These are phyloP conservation scores for Apamea crenata DNA, from an alignment of 2,888 invertebrate genomes.

Conservation along the genomic window DNA sequence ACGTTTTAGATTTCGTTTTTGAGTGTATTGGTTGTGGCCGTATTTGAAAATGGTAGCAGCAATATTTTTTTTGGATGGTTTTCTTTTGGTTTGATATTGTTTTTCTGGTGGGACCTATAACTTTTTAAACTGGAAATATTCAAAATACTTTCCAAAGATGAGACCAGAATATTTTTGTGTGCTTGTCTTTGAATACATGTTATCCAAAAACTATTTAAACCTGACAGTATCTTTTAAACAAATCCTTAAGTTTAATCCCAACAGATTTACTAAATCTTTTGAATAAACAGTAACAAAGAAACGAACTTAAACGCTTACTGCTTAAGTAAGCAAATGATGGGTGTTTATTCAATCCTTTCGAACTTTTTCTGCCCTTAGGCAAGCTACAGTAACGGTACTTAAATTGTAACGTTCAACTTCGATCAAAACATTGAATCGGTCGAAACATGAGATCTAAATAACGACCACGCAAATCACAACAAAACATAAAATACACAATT, in stretches of 20 bases:
- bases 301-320: constrained; percentile 20
- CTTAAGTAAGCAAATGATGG: constrained; percentile 42
- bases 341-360: constrained; percentile 50
- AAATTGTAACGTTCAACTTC: constrained; percentile 11
- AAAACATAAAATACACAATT: constrained; percentile 62
- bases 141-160: no score
- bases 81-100: no score
- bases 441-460: constrained; percentile 63
- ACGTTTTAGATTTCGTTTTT: constrained; percentile 29
- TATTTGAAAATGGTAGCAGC: constrained; percentile 3
- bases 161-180: no score
- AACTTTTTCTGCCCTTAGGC: constrained; percentile 28
- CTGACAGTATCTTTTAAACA: neutral
- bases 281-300: constrained; percentile 34
- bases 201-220: neutral
- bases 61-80: neutral
- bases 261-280: constrained; percentile 25
- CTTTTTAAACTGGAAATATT: no score
- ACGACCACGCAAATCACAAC: constrained; percentile 67
- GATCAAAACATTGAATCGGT: constrained; percentile 40
- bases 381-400: constrained; percentile 4
- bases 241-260: neutral
- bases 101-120: no score
- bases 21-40: constrained; percentile 24
- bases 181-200: neutral